Evolutionary conservation across 2,113 vertebrate species (phyloP), one percentile per base, ranked within the genome.

Genomic region (Rhea americana): DNA sequence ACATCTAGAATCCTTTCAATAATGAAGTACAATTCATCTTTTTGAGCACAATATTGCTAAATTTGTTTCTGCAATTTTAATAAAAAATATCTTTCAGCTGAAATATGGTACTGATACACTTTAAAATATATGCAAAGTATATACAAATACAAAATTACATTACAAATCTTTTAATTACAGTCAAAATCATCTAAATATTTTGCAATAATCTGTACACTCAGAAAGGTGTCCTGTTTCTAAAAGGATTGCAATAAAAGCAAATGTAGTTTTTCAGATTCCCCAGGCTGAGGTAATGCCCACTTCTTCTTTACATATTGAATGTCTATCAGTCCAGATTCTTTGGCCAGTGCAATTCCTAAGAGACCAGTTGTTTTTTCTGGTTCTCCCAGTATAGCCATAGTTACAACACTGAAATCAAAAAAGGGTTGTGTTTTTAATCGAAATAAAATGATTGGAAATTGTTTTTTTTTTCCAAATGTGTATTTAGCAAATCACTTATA

Each of bases 351-450:
- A 12, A 99, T 81, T 45, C 98, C 99, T 58, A 98, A 98, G 83
- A 98, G 98, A 58, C 97, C 93, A 24, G 96, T 98, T 72, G 96
- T 91, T 93, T 98, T 98, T 93, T 98, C 98, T 2, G 98, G 98
- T 79, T 99, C 98, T 70, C 99, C 99, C 91, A 98, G 96, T 7
- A 98, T 67, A 9, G 98, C 96, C 98, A 99, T 98, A 71, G 98
- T 95, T 48, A 98, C 96, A 93, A 99, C 94, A 78, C 99, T 99
- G 96, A 48, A 89, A 92, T 76, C 9, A 73, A 90, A 93, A 84
- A 17, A 93, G 70, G 0, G 3, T 7, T 5, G 0, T 5, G 5
- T 75, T 72, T 87, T 82, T 32, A 93, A 85, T 1, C 21, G 20
- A 88, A 26, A 26, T 5, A 86, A 80, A 91, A 80, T 45, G 7